phyloP scores from a whole-genome alignment of 2,113 vertebrate genomes.

The Notothenia rossii region DNA sequence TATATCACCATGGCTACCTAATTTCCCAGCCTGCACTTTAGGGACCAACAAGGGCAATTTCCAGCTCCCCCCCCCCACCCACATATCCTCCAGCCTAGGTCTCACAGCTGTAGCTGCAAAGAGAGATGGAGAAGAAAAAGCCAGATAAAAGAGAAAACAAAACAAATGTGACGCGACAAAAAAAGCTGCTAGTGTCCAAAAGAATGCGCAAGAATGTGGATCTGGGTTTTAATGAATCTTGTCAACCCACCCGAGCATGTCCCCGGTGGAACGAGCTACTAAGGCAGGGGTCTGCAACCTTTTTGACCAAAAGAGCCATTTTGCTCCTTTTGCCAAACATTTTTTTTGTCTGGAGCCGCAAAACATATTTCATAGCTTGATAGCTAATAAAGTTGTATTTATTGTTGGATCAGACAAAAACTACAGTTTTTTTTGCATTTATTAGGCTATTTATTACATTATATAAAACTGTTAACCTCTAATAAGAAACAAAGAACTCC shows the following conservation, averaged over 20 bases:
- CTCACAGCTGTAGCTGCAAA: conserved; percentile 19
- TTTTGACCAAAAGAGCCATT: no score
- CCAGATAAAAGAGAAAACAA: background rate
- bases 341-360: no score
- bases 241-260: conserved; percentile 38
- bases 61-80: conserved; percentile 34
- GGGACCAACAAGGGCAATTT: conserved; percentile 73
- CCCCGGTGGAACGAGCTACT: conserved; percentile 38
- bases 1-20: conserved; percentile 66
- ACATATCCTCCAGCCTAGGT: conserved; percentile 25
- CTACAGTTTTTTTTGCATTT: no score
- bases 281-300: no score
- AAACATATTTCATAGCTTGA: no score
- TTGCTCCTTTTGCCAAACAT: no score
- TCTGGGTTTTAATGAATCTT: conserved; percentile 55
- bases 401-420: no score
- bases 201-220: conserved; percentile 38
- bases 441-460: no score
- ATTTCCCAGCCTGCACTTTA: conserved; percentile 70
- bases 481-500: no score
- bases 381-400: no score
- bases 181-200: conserved; percentile 38
- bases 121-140: conserved; percentile 1
- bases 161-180: conserved; percentile 7
- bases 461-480: no score